phyloP scores from a whole-genome alignment of 2,797 vertebrate genomes.

The Enteromius viviparus region DNA sequence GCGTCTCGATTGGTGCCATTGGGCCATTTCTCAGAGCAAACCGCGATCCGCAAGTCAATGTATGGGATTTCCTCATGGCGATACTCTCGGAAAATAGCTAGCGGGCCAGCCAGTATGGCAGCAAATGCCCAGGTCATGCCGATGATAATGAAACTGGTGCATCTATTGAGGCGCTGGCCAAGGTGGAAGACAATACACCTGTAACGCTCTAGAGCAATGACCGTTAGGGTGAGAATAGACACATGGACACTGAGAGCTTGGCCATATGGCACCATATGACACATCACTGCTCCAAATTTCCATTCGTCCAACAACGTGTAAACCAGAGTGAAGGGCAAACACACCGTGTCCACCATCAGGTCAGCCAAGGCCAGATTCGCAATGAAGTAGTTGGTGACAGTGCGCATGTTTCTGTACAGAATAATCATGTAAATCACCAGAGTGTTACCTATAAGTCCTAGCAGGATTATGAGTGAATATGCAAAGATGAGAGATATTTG shows the following conservation, averaged over 20 bases:
- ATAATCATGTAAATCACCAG: constrained; percentile 91
- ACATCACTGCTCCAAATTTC: constrained; percentile 90
- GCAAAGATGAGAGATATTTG: constrained; percentile 86
- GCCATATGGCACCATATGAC: constrained; percentile 89
- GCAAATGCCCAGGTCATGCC: constrained; percentile 83
- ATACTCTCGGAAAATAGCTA: constrained; percentile 92
- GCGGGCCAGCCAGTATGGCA: constrained; percentile 85
- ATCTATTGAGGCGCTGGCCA: constrained; percentile 85
- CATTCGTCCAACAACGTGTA: constrained; percentile 91
- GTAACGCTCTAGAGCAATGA: constrained; percentile 91
- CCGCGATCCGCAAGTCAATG: constrained; percentile 86
- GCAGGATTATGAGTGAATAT: constrained; percentile 88
- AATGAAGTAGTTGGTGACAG: constrained; percentile 94
- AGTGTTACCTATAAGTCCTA: constrained; percentile 87
- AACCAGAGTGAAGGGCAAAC: constrained; percentile 89
- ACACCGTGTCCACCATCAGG: constrained; percentile 89
- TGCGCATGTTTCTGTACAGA: constrained; percentile 90
- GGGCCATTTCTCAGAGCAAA: constrained; percentile 93
- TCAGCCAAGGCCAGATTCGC: constrained; percentile 92
- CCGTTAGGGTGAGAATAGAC: constrained; percentile 88
- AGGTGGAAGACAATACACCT: constrained; percentile 92
- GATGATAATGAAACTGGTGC: constrained; percentile 86
- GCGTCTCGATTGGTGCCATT: constrained; percentile 84
- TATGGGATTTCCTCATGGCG: constrained; percentile 86
- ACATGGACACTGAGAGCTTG: constrained; percentile 92